A percentile compares a stretch with the other conserved stretches of the same genome.
Conservation (phyloP, 2,797 vertebrate species). For the Clarias platycephalus region DNA sequence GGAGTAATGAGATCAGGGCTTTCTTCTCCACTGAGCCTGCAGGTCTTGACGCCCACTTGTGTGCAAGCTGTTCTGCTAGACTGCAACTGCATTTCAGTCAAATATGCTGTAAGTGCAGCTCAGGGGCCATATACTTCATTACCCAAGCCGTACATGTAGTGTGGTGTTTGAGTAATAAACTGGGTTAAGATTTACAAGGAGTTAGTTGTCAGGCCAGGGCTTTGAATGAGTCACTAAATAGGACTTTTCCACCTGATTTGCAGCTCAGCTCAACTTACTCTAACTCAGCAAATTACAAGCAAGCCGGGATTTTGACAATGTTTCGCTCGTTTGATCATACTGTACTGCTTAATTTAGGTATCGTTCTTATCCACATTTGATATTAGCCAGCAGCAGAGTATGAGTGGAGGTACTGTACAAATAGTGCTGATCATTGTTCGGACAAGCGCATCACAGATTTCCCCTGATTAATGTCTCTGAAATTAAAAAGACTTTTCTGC, state of each 20-base stretch:
- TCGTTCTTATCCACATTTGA: not conserved
- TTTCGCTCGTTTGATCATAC: not conserved
- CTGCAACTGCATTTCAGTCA: slow-evolving; percentile 28
- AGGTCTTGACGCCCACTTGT: slow-evolving; percentile 22
- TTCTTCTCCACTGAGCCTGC: slow-evolving; percentile 13
- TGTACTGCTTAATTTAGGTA: not conserved
- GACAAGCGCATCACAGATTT: not conserved
- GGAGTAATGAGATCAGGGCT: slow-evolving; percentile 31
- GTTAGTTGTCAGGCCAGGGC: slow-evolving; percentile 2
- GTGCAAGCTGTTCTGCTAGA: slow-evolving; percentile 18
- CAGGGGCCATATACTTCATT: slow-evolving; percentile 7
- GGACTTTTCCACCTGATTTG: slow-evolving; percentile 1
- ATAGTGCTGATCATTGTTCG: not conserved
- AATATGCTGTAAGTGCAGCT: slow-evolving; percentile 20
- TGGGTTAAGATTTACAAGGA: slow-evolving; percentile 10
- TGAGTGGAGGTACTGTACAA: not conserved
- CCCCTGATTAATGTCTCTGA: not conserved
- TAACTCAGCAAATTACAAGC: not conserved
- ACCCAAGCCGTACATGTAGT: not conserved
- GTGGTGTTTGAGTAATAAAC: slow-evolving; percentile 20
- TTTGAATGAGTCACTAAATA: slow-evolving; percentile 6
- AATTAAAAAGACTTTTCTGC: not conserved
- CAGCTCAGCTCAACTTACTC: not conserved
- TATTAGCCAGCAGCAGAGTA: not conserved
- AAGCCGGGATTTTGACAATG: not conserved